Evolutionary conservation across 1,140 invertebrate species (phyloP).

Genomic region (Drosophila miranda): DNA sequence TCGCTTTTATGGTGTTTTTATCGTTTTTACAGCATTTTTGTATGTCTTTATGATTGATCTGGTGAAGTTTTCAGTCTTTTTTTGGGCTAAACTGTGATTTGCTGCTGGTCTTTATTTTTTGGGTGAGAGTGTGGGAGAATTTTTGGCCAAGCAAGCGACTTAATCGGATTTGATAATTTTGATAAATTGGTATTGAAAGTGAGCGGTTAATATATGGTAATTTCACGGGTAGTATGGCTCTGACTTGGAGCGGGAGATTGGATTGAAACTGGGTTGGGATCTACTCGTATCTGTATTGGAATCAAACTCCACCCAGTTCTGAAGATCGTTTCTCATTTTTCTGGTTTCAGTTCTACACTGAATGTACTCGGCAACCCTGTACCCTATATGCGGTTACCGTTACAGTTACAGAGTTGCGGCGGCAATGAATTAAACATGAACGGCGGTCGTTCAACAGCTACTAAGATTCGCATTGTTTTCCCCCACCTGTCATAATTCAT

Average conservation of each 20-base stretch:
- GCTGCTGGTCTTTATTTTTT: constrained; percentile 57
- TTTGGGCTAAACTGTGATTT: constrained; percentile 56
- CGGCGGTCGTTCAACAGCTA: constrained; percentile 4
- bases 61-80: constrained; percentile 56
- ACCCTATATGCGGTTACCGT: constrained; percentile 48
- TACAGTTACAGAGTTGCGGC: background rate
- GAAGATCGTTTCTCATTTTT: constrained; percentile 8
- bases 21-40: constrained; percentile 64
- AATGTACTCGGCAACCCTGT: constrained; percentile 37
- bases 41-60: constrained; percentile 73
- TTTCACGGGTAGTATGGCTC: constrained; percentile 18
- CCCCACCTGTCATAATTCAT: constrained; percentile 64
- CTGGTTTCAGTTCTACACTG: constrained; percentile 35
- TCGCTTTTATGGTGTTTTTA: constrained; percentile 73
- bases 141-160: constrained; percentile 20
- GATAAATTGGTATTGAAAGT: constrained; percentile 67
- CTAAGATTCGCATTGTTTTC: constrained; percentile 53
- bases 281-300: constrained; percentile 21
- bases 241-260: constrained; percentile 21
- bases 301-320: constrained; percentile 49
- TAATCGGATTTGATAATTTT: constrained; percentile 70
- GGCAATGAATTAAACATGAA: constrained; percentile 61
- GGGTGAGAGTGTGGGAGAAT: constrained; percentile 75
- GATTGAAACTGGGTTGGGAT: constrained; percentile 39
- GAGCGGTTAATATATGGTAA: constrained; percentile 64